Conservation (phyloP, 2,113 vertebrate species). For the Tachuris rubrigastra region DNA sequence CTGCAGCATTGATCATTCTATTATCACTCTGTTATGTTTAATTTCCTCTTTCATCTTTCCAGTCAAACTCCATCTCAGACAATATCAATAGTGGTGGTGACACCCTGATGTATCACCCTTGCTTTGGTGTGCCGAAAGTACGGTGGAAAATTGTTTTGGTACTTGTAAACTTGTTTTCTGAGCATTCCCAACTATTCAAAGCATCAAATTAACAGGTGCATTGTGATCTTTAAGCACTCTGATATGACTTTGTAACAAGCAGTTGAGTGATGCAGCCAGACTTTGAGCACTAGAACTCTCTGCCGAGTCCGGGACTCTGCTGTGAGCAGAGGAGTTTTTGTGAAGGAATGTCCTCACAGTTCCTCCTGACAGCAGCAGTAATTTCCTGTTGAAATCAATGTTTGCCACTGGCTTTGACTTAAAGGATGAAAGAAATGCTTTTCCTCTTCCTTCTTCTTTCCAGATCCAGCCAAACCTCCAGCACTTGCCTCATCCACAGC, state of each 20-base stretch:
- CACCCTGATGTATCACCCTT: neutral
- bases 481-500: neutral
- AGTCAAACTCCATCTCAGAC: neutral
- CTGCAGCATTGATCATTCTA: slow-evolving; percentile 32
- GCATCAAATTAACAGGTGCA: neutral
- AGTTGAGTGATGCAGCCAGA: neutral
- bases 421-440: neutral
- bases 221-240: neutral
- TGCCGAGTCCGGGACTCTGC: neutral
- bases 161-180: no score
- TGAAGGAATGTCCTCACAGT: neutral
- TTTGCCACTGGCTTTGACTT: neutral
- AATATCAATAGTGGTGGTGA: neutral
- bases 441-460: neutral
- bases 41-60: slow-evolving; percentile 49
- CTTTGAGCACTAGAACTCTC: neutral
- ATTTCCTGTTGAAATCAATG: neutral
- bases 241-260: neutral
- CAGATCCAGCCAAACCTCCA: neutral
- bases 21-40: slow-evolving; percentile 26
- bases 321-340: neutral
- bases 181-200: neutral
- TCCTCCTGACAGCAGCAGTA: neutral
- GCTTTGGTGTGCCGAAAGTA: neutral
- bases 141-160: neutral